Percentiles rank a stretch among this genome's conserved stretches.
These are phyloP conservation scores for Epinotia brunnichana DNA, from an alignment of 2,888 invertebrate species.

Conservation along the genomic window DNA sequence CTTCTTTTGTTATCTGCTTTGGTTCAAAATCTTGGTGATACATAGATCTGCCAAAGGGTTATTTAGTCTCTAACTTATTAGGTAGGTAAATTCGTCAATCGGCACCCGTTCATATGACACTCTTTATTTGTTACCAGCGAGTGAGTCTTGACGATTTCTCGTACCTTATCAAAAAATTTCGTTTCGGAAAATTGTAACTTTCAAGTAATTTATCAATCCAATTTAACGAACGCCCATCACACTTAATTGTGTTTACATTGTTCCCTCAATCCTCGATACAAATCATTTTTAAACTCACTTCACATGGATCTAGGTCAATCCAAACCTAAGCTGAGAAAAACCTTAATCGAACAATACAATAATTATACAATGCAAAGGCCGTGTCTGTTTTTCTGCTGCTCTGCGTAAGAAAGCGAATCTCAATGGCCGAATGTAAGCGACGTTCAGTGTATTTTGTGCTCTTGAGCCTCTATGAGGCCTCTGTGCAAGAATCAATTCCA, in stretches of 20 bases:
- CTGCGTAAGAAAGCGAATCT: conserved; percentile 79
- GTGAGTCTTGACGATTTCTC: background rate
- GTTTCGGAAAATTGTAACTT: no score
- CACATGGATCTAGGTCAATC: conserved; percentile 39
- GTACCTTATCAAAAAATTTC: background rate
- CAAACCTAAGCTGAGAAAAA: conserved; percentile 38
- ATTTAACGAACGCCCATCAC: background rate
- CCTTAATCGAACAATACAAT: conserved; percentile 43
- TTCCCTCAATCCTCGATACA: conserved; percentile 14
- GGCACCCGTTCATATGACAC: no score
- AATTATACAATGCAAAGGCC: conserved; percentile 52
- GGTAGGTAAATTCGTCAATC: no score
- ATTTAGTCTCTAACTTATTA: no score
- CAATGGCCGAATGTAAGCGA: conserved; percentile 71
- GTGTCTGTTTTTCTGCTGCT: conserved; percentile 68
- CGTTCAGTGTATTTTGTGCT: conserved; percentile 77
- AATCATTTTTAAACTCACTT: conserved; percentile 26
- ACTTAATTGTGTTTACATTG: conserved; percentile 25
- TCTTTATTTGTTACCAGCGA: no score
- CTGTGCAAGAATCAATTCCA: conserved; percentile 55
- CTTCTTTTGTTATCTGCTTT: background rate
- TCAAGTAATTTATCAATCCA: no score
- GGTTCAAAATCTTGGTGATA: background rate
- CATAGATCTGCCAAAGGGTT: no score
- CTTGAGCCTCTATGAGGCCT: conserved; percentile 74